These are phyloP conservation scores for Butastur rufipennis DNA, from an alignment of 2,113 vertebrate genomes.

Conservation along the genomic window DNA sequence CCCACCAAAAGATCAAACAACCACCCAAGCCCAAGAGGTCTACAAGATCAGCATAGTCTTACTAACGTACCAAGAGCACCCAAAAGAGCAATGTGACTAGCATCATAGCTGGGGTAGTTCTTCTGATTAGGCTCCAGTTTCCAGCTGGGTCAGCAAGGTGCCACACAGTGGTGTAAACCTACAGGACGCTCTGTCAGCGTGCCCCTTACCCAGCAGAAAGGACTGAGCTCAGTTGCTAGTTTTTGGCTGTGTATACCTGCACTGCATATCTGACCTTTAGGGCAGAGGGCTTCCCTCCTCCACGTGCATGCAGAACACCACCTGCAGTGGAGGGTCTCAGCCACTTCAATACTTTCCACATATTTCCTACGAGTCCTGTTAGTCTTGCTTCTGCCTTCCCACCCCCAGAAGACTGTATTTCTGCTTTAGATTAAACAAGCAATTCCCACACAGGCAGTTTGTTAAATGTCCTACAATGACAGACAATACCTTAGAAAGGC, in stretches of 20 bases:
- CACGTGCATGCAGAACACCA: not conserved
- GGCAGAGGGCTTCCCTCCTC: not conserved
- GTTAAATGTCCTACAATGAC: not conserved
- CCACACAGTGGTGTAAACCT: not conserved
- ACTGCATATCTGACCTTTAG: not conserved
- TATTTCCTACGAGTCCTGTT: not conserved
- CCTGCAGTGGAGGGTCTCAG: not conserved
- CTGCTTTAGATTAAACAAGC: constrained; percentile 30
- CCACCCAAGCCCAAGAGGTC: not conserved
- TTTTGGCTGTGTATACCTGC: not conserved
- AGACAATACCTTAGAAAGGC: constrained; percentile 13
- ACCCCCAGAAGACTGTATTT: not conserved
- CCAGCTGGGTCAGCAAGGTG: not conserved
- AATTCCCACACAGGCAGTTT: constrained; percentile 23
- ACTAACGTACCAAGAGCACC: not conserved
- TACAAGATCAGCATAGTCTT: not conserved
- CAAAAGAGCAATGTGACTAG: not conserved
- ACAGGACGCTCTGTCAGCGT: not conserved
- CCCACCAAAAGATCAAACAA: not conserved
- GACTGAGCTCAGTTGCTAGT: not conserved
- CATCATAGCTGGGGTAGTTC: not conserved
- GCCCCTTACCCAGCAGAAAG: not conserved
- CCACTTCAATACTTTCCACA: not conserved
- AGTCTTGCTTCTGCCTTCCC: not conserved
- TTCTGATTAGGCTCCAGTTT: not conserved